Conservation (phyloP, 2,888 invertebrate species). For the Drosophila meridionalis region DNA sequence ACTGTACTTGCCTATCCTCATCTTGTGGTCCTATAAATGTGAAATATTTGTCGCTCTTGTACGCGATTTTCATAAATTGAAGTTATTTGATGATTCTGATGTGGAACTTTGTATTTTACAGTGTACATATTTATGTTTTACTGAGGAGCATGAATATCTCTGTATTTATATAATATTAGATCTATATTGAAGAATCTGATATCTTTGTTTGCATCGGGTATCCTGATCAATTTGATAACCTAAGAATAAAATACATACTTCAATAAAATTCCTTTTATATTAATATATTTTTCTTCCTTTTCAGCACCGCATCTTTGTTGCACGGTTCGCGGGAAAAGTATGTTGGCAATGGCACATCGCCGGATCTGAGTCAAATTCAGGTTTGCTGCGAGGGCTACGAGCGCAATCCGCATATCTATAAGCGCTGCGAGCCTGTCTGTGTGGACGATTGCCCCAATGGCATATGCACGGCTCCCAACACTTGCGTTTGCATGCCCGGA, state of each 20-base stretch:
- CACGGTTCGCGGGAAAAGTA: conserved; percentile 65
- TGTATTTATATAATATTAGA: too few relatives aligned
- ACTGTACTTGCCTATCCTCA: too few relatives aligned
- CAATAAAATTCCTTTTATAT: not conserved
- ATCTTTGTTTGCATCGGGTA: not conserved
- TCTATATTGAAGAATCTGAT: not conserved
- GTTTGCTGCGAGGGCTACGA: conserved; percentile 89
- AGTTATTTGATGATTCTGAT: not conserved
- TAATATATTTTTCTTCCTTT: not conserved
- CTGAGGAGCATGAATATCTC: too few relatives aligned
- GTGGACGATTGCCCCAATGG: conserved; percentile 86
- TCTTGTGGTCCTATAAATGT: too few relatives aligned
- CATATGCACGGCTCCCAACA: conserved; percentile 86
- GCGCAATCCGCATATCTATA: conserved; percentile 85
- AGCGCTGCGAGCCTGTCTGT: conserved; percentile 85
- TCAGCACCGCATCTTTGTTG: conserved; percentile 81
- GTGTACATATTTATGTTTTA: too few relatives aligned
- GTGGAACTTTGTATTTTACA: too few relatives aligned
- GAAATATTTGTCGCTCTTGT: not conserved
- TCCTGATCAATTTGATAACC: not conserved
- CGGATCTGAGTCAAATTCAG: conserved; percentile 88
- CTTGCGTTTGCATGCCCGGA: conserved; percentile 85
- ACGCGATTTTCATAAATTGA: not conserved
- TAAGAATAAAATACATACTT: not conserved
- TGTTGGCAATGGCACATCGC: conserved; percentile 85